Evolutionary conservation across 2,888 invertebrate species (phyloP), one percentile per base, ranked within the genome.

Genomic region (Polyommatus iphigenia): DNA sequence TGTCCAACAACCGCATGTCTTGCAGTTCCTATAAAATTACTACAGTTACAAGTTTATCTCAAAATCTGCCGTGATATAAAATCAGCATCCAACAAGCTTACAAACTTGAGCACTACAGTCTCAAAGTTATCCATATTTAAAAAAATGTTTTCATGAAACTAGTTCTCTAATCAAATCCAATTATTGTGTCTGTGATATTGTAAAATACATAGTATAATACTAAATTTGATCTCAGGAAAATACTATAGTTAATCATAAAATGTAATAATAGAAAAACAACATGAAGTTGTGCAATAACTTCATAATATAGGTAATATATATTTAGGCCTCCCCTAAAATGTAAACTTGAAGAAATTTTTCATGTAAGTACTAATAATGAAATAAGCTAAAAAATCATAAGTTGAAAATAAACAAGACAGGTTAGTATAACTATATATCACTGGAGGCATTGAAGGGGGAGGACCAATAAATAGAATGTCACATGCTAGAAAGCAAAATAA

Each of bases 401-500:
- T 29, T 67, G 4, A 29, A 67, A 32, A 67, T 15, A 29, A 67
- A 15, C 24, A 67, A 67, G 29, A 67, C 29, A 29, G 67, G 29
- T 5, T 29, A 6, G 29, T 29, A 1, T 36, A 71, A 36, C 32
- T 71, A 50, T 46, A 10, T n/a, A 50, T 50, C 50, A 50, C 15
- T 0, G 18, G 29, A 7, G 50, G 50, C 20, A 4, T 24, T 29
- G 18, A 50, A 73, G 78, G 78, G 78, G 78, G 78, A 78, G 78
- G 78, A 59, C 41, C 46, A 54, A 24, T 18, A 36, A 7, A 71
- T 7, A 8, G 15, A 71, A 10, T 41, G 8, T 32, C 46, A 54
- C 13, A 73, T 24, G 18, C 59, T 41, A 73, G 46, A 59, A 59
- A 78, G 77, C 77, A 80, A 81, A 80, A 81, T 80, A 81, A 81